Evolutionary conservation across 2,113 vertebrate genomes (phyloP), one percentile per base, ranked within the genome.

Genomic region (Clupea harengus): DNA sequence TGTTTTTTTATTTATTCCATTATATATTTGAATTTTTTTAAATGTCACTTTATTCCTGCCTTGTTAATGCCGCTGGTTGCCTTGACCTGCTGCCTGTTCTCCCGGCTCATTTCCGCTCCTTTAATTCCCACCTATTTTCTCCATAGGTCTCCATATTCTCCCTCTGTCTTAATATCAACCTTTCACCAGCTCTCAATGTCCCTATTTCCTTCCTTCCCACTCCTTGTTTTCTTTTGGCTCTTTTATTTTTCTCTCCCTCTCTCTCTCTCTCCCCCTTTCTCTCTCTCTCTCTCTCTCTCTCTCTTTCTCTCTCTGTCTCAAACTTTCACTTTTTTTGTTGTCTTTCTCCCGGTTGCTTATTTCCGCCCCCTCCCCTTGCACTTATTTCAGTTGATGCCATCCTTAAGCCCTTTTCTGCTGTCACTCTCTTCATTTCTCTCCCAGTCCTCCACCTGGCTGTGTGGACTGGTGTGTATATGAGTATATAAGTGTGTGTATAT

Each of bases 201-300:
- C 82, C 88, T 90, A 86, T 88, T 15, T 60, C 54, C 89, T 89
- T 90, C 50, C 84, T 88, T 90, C 64, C 84, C 25, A 50, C 57
- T 88, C 54, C 60, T 87, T 85, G 20, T 85, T 90, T 90, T 83
- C 85, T 84, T 46, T 83, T 22, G 46, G 28, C 78, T 39, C 81
- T n/a, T 45, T 64, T 50, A 4, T 17, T 88, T 57, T n/a, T n/a
- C n/a, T n/a, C n/a, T n/a, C n/a, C n/a, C 25, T 82, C 86, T 83
- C 54, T 32, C 25, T 81, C 64, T 67, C 13, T 1, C 20, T 84
- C 81, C 85, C 82, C 82, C 72, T 49, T 54, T 45, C 45, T 72
- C 87, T 88, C 85, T 46, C 87, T 81, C 15, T 83, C 87, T 86
- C 49, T 57, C 82, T 78, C 44, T 45, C 72, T 82, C 89, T 86